Base-by-base conservation (phyloP, 2,888 invertebrate genomes). In the Drosophila cognata region DNA sequence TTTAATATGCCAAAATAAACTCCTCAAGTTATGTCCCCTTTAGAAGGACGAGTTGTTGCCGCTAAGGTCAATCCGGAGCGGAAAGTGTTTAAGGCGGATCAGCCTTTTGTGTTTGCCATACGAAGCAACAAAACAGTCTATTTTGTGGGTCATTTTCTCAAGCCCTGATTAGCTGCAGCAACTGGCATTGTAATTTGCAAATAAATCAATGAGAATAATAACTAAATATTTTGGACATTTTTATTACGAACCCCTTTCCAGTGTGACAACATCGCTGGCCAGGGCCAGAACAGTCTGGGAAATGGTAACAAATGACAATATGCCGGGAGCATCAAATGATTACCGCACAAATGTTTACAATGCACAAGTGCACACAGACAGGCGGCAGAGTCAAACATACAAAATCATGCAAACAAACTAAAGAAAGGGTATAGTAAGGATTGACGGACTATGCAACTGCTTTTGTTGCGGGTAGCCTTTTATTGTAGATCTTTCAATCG, bases 91-190 rank as follows among this genome's bases (percentile, higher is more conserved):
- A 72, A 61, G 50, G 91, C 77, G 3, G 72, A 91, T 70, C 90
- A 79, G 51, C 91, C 91, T 16, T 91, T 91, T 46, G 79, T 91
- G 7, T 91, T 90, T 77, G 88, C 88, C 41, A 84, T 91, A 33
- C 81, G 82, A 18, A 79, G 71, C 51, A 66, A 55, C 10, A 74
- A 77, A 62, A 74, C 77, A 38, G 81, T 90, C 21, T 83, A 74
- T 51, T 82, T 89, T 35, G 76, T 89, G 48, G 91, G 90, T 28
- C 90, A 88, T 70, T 71, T 87, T 60, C 64, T 79, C 11, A 81
- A 71, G 62, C 79, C 83, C 73, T 89, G 66, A 89, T 71, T 74
- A 68, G 55, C 29, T 6, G 28, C 4, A 41, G 1, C 36, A 43
- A 25, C 41, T n/a, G 52, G 28, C 21, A 43, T 4, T 8, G 41